These are phyloP conservation scores for Alauda arvensis DNA, from an alignment of 2,797 vertebrate species.

Conservation along the genomic window DNA sequence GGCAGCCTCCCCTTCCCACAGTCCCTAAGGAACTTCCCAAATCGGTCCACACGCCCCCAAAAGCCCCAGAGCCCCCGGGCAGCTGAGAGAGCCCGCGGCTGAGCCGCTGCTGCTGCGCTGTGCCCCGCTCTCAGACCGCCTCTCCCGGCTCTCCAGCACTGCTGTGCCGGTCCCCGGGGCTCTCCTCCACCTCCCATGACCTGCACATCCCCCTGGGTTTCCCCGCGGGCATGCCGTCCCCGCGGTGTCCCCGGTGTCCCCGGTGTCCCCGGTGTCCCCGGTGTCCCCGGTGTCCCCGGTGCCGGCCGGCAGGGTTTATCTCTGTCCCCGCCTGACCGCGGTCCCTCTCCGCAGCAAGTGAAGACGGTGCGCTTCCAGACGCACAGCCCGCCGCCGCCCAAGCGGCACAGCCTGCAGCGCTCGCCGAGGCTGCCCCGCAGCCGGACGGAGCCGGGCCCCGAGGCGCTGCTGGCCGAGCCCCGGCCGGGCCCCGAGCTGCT, in stretches of 20 bases:
- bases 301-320: too few relatives aligned
- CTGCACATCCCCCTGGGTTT: rapidly evolving
- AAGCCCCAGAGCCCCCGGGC: background rate
- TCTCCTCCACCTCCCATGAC: rapidly evolving
- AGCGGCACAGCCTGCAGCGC: constrained; percentile 73
- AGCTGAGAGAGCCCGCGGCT: background rate
- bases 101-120: rapidly evolving
- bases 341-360: constrained; percentile 74
- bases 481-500: constrained; percentile 64
- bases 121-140: background rate
- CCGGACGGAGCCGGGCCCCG: constrained; percentile 67
- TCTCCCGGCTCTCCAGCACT: rapidly evolving
- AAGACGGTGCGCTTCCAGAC: constrained; percentile 93
- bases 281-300: rapidly evolving
- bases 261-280: too few relatives aligned
- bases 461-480: constrained; percentile 70
- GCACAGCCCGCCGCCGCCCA: constrained; percentile 80
- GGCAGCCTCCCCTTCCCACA: background rate
- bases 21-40: background rate
- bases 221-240: rapidly evolving
- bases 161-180: background rate
- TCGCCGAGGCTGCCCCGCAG: constrained; percentile 26
- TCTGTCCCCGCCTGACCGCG: background rate
- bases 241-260: background rate
- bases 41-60: background rate